Evolutionary conservation across 2,113 vertebrate species (phyloP).

Genomic region (Heterocephalus glaber): DNA sequence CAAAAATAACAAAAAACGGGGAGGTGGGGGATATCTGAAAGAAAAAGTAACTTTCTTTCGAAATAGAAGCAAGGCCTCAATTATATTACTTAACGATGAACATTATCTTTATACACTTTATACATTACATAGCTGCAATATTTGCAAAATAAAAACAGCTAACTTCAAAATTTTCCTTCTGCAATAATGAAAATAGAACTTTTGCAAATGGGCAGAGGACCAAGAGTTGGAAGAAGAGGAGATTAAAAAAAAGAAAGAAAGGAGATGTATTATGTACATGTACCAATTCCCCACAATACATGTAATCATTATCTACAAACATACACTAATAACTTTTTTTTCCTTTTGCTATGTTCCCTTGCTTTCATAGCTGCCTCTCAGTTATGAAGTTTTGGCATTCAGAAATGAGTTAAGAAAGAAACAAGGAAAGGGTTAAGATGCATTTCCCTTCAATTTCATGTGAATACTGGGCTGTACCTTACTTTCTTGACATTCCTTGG

Average conservation of each 20-base stretch:
- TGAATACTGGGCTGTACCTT: slow-evolving; percentile 41
- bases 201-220: background rate
- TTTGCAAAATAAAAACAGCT: slow-evolving; percentile 22
- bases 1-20: background rate
- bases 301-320: background rate
- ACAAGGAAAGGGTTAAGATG: slow-evolving; percentile 39
- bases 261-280: background rate
- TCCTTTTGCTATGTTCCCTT: background rate
- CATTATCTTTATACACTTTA: background rate
- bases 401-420: slow-evolving; percentile 3
- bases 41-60: slow-evolving; percentile 17
- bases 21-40: background rate
- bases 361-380: background rate
- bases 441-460: slow-evolving; percentile 6
- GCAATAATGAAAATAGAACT: background rate
- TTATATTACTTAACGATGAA: background rate
- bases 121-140: background rate
- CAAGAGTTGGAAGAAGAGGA: background rate
- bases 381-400: background rate
- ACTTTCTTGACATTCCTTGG: slow-evolving; percentile 57
- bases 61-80: slow-evolving; percentile 25
- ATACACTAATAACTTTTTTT: background rate
- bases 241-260: background rate
- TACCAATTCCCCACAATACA: background rate
- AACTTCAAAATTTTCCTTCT: background rate